Evolutionary conservation across 2,113 vertebrate genomes (phyloP), one percentile per base, ranked within the genome.

Genomic region (Heteronetta atricapilla): DNA sequence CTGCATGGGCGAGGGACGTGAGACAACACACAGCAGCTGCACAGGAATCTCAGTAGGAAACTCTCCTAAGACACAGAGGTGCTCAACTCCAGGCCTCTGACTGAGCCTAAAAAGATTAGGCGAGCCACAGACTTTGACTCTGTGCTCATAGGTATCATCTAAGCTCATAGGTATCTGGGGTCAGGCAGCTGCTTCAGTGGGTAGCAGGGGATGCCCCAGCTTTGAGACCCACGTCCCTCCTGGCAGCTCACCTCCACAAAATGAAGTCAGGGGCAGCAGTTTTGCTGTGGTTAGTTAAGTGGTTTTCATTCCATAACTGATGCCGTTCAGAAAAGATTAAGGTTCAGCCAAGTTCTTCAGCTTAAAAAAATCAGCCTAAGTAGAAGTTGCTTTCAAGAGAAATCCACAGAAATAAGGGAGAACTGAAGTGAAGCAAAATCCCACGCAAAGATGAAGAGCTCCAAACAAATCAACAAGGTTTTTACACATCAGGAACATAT

Each of bases 191-290:
- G 55, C 70, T 77, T 26, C 76, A 34, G 28, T 0, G 4, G 25
- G 20, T 44, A 16, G 21, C 66, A 3, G 1, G 33, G 42, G 20
- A 56, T 46, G 4, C 59, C 19, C 28, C 26, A 23, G 15, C 50
- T 80, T 73, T 0, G 0, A 56, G 8, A 74, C 74, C 53, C 15
- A 12, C 0, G 2, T 46, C 20, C 5, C 28, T 83, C 63, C 31
- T 58, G 31, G 19, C 17, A 59, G 26, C 46, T 69, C 59, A 58
- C n/a, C 18, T 69, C 59, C 60, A 52, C 40, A 77, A 60, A 64
- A 15, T 11, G 38, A 76, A 58, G 26, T 33, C 42, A 82, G 17
- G 33, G 82, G 23, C 66, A 4, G 50, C 16, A 86, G 21, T 73
- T 86, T 66, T 67, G 5, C 31, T 58, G 13, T 28, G 5, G 25